These are phyloP conservation scores for Patella pellucida DNA, from an alignment of 2,888 invertebrate species.

Conservation along the genomic window DNA sequence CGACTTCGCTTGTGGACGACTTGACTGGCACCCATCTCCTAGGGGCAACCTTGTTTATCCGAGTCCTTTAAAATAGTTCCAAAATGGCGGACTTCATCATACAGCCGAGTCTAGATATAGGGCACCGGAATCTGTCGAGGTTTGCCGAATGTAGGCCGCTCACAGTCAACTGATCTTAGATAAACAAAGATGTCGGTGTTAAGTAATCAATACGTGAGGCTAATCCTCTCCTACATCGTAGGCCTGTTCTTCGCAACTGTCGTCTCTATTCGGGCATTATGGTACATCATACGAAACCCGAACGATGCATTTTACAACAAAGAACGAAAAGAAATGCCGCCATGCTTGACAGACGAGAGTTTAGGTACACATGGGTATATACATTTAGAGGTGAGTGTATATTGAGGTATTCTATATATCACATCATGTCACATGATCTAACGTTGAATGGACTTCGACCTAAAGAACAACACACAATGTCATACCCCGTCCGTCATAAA, in stretches of 20 bases:
- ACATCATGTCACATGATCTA: not conserved
- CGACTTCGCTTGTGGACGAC: too few relatives aligned
- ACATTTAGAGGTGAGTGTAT: constrained; percentile 45
- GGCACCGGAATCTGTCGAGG: too few relatives aligned
- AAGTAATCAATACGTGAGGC: not conserved
- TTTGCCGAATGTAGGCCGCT: too few relatives aligned
- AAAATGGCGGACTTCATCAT: too few relatives aligned
- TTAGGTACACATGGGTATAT: constrained; percentile 47
- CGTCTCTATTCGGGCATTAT: not conserved
- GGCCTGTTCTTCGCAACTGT: not conserved
- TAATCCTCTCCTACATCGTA: not conserved
- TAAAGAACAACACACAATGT: too few relatives aligned
- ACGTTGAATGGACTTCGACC: too few relatives aligned
- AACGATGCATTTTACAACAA: constrained; percentile 29
- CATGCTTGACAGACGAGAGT: constrained; percentile 45
- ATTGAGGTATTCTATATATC: not conserved
- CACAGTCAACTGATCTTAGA: too few relatives aligned
- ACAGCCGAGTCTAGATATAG: too few relatives aligned
- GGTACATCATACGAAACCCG: constrained; percentile 12
- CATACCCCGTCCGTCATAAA: too few relatives aligned
- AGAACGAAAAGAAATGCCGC: constrained; percentile 42
- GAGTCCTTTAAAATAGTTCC: too few relatives aligned
- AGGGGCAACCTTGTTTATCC: too few relatives aligned
- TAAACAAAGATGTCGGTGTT: not conserved
- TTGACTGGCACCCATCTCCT: too few relatives aligned